Conservation (phyloP, 2,113 vertebrate genomes). For the Scatophagus argus region DNA sequence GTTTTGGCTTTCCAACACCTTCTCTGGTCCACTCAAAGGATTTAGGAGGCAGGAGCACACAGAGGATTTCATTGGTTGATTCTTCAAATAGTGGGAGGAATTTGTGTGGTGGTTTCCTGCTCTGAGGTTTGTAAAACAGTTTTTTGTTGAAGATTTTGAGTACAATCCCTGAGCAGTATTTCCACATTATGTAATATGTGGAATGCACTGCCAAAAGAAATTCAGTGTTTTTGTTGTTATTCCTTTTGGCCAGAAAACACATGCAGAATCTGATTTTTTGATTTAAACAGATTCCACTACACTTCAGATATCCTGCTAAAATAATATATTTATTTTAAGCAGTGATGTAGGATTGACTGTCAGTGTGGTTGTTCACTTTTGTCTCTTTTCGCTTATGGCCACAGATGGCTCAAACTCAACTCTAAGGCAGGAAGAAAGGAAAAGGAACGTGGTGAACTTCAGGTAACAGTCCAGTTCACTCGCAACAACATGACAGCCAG, state of each 20-base stretch:
- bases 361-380: constrained; percentile 12
- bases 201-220: constrained; percentile 44
- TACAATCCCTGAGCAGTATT: not conserved
- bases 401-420: constrained; percentile 94
- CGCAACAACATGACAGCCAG: constrained; percentile 95
- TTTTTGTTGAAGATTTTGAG: constrained; percentile 37
- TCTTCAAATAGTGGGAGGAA: constrained; percentile 29
- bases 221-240: constrained; percentile 28
- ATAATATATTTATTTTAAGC: not conserved
- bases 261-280: not conserved
- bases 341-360: not conserved
- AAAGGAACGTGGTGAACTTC: constrained; percentile 94
- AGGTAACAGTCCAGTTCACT: constrained; percentile 93
- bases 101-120: constrained; percentile 42
- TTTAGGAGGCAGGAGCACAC: constrained; percentile 23
- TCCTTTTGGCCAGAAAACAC: constrained; percentile 6
- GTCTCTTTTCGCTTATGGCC: constrained; percentile 30
- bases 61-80: constrained; percentile 38
- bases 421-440: constrained; percentile 94
- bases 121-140: constrained; percentile 21
- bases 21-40: constrained; percentile 38
- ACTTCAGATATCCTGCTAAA: not conserved
- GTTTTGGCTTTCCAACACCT: constrained; percentile 63
- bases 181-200: constrained; percentile 58
- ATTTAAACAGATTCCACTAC: not conserved